A percentile compares a stretch with the other conserved stretches of the same genome.
These are phyloP conservation scores for Cephus sareptanus DNA, from an alignment of 2,888 invertebrate species.

Conservation along the genomic window DNA sequence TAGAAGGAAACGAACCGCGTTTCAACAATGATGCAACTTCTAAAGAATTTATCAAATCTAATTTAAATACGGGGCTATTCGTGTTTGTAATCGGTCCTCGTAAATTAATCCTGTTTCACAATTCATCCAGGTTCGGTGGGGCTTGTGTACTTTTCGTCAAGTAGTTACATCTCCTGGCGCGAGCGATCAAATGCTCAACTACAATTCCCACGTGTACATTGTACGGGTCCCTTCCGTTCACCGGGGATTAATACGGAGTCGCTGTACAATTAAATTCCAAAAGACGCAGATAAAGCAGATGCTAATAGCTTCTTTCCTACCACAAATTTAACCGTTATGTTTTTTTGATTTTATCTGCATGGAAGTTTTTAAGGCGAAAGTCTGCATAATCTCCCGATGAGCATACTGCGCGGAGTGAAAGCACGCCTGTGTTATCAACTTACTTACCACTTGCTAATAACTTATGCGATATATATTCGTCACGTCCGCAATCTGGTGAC, in stretches of 20 bases:
- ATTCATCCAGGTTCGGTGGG: not conserved
- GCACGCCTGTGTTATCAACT: not conserved
- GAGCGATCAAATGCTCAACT: not conserved
- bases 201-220: not conserved
- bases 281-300: not conserved
- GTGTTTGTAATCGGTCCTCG: not conserved
- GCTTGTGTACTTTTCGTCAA: not conserved
- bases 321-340: not conserved
- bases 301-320: not conserved
- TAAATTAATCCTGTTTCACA: not conserved
- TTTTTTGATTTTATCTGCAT: not conserved
- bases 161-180: not conserved
- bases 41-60: not conserved
- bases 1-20: not conserved
- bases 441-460: not conserved
- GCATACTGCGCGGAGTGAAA: not conserved
- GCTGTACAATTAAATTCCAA: not conserved
- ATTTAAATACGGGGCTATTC: not conserved
- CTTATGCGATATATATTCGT: not conserved
- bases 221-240: not conserved
- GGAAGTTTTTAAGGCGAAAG: not conserved
- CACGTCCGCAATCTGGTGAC: not conserved
- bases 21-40: not conserved
- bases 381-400: not conserved
- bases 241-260: not conserved